Percentiles rank a stretch among this genome's conserved stretches.
Conservation (phyloP, 2,888 invertebrate genomes). For the Odontothrips loti region DNA sequence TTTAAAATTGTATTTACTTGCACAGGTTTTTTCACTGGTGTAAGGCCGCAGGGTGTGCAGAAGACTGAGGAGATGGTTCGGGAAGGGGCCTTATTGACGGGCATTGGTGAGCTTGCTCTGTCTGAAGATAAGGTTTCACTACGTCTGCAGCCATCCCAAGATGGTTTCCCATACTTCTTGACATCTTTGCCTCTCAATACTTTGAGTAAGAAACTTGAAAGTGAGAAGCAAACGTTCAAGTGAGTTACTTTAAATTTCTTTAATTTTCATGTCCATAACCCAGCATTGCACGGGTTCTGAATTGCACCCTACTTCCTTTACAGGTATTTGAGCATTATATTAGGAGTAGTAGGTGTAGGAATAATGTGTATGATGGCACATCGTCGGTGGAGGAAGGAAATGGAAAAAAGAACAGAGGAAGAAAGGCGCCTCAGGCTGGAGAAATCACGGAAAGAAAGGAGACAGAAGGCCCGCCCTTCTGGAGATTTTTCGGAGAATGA, state of each 20-base stretch:
- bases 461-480: constrained; percentile 60
- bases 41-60: constrained; percentile 76
- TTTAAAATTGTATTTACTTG: constrained; percentile 5
- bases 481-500: constrained; percentile 58
- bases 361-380: constrained; percentile 51
- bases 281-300: neutral
- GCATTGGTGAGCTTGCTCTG: constrained; percentile 68
- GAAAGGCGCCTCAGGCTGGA: constrained; percentile 53
- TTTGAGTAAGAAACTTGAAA: constrained; percentile 66
- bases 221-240: constrained; percentile 66
- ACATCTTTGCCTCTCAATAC: constrained; percentile 74
- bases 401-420: constrained; percentile 56
- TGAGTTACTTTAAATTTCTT: constrained; percentile 42
- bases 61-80: constrained; percentile 82
- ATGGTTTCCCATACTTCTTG: constrained; percentile 68
- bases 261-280: neutral
- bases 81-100: constrained; percentile 75
- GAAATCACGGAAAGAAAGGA: constrained; percentile 59
- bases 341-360: constrained; percentile 54
- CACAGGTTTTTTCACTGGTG: constrained; percentile 52
- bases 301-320: constrained; percentile 35
- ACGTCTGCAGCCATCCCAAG: constrained; percentile 67
- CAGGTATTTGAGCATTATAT: constrained; percentile 53
- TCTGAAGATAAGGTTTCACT: constrained; percentile 54
- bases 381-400: constrained; percentile 52